These are phyloP conservation scores for Melanargia galathea DNA, from an alignment of 2,888 invertebrate species.

Conservation along the genomic window DNA sequence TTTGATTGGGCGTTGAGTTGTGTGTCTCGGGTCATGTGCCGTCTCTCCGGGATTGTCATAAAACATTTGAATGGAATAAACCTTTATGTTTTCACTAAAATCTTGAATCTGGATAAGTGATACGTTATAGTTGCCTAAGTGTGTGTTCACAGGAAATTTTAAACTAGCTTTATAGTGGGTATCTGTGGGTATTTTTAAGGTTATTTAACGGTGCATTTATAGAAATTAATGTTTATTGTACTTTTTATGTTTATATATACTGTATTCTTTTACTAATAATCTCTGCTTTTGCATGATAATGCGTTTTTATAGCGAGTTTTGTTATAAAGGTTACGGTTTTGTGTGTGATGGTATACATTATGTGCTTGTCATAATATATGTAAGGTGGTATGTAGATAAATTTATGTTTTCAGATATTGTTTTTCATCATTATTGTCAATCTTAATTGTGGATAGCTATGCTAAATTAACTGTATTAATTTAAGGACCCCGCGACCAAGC, in stretches of 20 bases:
- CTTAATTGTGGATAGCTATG: not conserved
- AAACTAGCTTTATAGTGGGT: not conserved
- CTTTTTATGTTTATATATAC: constrained; percentile 29
- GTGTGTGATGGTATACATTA: not conserved
- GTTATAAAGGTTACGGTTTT: constrained; percentile 10
- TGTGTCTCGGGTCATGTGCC: constrained; percentile 32
- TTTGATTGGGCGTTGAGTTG: constrained; percentile 19
- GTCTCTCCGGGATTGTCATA: constrained; percentile 19
- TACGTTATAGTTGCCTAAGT: not conserved
- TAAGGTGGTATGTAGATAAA: constrained; percentile 7
- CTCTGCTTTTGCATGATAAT: constrained; percentile 33
- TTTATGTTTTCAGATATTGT: constrained; percentile 6
- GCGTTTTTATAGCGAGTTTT: constrained; percentile 12
- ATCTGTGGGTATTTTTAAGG: not conserved
- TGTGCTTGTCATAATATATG: constrained; percentile 18
- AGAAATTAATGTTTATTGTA: not conserved
- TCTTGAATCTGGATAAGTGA: not conserved
- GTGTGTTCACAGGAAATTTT: constrained; percentile 4
- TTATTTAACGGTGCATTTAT: not conserved
- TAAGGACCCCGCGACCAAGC: constrained; percentile 54
- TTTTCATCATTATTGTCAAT: not conserved
- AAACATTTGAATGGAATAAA: not conserved
- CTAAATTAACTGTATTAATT: constrained; percentile 34
- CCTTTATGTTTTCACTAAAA: not conserved
- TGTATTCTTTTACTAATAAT: constrained; percentile 21